A percentile compares a stretch with the other conserved stretches of the same genome.
phyloP scores from a whole-genome alignment of 2,113 vertebrate genomes.

The Melanerpes formicivorus region DNA sequence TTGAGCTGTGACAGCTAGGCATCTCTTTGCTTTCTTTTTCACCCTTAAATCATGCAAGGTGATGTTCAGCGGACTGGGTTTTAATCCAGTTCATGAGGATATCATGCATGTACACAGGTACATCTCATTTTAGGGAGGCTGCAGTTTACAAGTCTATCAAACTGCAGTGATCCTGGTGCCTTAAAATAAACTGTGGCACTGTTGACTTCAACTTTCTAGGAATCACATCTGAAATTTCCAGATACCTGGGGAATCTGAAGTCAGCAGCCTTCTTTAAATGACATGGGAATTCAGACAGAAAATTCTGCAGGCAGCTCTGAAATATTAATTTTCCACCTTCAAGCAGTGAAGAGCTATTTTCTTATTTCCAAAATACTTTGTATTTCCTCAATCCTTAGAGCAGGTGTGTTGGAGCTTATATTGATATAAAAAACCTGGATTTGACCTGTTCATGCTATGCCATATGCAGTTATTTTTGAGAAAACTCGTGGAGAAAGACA shows the following conservation, averaged over 20 bases:
- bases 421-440: neutral
- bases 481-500: neutral
- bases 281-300: neutral
- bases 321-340: neutral
- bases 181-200: neutral
- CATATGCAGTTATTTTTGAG: neutral
- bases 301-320: neutral
- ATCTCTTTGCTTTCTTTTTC: constrained; percentile 19
- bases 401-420: neutral
- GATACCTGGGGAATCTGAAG: neutral
- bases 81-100: neutral
- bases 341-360: neutral
- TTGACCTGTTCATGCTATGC: neutral
- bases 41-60: constrained; percentile 26
- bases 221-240: constrained; percentile 6
- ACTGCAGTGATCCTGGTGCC: neutral
- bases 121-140: neutral
- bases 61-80: neutral
- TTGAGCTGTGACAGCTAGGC: neutral
- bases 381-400: neutral
- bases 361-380: neutral
- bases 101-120: neutral
- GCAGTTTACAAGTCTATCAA: neutral
- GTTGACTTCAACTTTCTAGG: constrained; percentile 25
- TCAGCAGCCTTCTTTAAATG: neutral